Base-by-base conservation (phyloP, 1,140 invertebrate species). In the Ceratoteleas bidentatus region DNA sequence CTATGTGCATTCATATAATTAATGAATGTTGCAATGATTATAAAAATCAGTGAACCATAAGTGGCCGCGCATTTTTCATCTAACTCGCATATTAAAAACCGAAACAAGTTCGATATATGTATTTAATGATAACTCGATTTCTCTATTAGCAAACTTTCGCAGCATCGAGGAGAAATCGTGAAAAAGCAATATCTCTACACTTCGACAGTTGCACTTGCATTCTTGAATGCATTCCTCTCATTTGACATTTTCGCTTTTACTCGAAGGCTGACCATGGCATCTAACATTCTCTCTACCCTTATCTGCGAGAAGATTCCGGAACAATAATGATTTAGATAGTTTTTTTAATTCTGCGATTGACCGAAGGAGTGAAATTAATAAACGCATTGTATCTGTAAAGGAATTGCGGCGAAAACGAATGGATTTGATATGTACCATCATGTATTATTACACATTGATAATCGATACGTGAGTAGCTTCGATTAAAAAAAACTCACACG, bases 221-320 rank as follows among this genome's bases (percentile, higher is more conserved):
- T 73, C 79, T 73, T 76, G 24, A 68, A 73, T 82, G 57, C 79
- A 77, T 82, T 77, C 79, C 73, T 82, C 79, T 76, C 79, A 72
- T 82, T 82, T 82, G 79, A 82, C 79, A 82, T 82, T 82, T 73
- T 82, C 79, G 68, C 79, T 72, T 76, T 82, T 81, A 68, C 66
- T 81, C 62, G 56, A 82, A 68, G 56, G 73, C 62, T 82, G 79
- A 82, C 80, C 80, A 68, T 82, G 80, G 69, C 80, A 77, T 82
- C 73, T 77, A 76, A 73, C 69, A 72, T 82, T 77, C 68, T 77
- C 74, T 82, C 36, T 77, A 69, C 62, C 69, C 80, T 82, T 77
- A 82, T 68, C 57, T 61, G 38, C 32, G 52, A 14, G 33, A 73
- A 24, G 62, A 75, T 56, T 72, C 65, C 60, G 70, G 65, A 69